Base-by-base conservation (phyloP, 1,140 invertebrate species). In the Eciton burchellii region DNA sequence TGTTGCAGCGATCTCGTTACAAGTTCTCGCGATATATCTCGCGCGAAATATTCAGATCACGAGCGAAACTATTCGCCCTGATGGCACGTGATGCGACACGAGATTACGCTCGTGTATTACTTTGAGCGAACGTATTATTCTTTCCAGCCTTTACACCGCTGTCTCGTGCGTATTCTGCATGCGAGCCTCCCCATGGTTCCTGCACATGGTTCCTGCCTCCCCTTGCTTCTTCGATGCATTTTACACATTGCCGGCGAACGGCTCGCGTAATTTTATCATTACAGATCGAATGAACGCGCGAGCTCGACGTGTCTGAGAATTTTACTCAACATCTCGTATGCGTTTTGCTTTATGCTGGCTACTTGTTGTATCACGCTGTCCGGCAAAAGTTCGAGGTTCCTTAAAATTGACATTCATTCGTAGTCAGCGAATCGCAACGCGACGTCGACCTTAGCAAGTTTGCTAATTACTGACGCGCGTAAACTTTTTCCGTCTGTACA, bases 11-110 rank as follows among this genome's bases (percentile, higher is more conserved):
- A 65, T 65, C 59, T 65, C 9, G 29, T 76, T 76, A 65, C 73
- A 65, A 76, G 60, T 76, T 76, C 65, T 41, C 60, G 35, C 45
- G 29, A 65, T 76, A 54, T 65, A 65, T 65, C 35, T 65, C 73
- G 73, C 65, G 60, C 60, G 26, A 76, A 65, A 76, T 76, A 76
- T 76, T 59, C 60, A 65, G 60, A 76, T 52, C 57, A 76, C 72
- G 59, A 54, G 21, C 45, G 73, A 76, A 65, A 76, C 65, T 76
- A 76, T 76, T 65, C 59, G 73, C 29, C n/a, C 65, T 60, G 35
- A 45, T 41, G 29, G 19, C 29, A 76, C 45, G 60, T 76, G 73
- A 74, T 62, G 29, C 11, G 57, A 76, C 49, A 14, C 59, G 52
- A 76, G 59, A 76, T 54, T 76, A 76, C 29, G 2, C 5, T 19